phyloP scores from a whole-genome alignment of 2,797 vertebrate species.

The Acanthurus leucopareius region DNA sequence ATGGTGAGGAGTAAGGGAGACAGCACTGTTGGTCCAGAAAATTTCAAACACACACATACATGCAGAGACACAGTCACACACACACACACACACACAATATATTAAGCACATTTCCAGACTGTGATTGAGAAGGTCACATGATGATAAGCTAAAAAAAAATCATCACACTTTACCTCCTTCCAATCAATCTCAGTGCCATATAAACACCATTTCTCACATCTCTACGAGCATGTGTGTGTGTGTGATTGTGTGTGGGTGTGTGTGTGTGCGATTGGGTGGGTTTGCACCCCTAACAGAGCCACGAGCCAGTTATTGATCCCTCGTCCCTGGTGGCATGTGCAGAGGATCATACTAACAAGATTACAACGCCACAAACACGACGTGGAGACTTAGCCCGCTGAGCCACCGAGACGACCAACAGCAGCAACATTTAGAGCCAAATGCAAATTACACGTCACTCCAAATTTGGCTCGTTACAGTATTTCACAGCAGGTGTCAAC shows the following conservation, averaged over 20 bases:
- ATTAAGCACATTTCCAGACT: constrained; percentile 24
- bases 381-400: constrained; percentile 65
- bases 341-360: constrained; percentile 78
- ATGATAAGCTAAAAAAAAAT: constrained; percentile 33
- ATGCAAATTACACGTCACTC: constrained; percentile 62
- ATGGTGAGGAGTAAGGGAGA: not conserved
- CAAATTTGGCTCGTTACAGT: constrained; percentile 44
- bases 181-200: constrained; percentile 41
- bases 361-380: constrained; percentile 72
- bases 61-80: not conserved
- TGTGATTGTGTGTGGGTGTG: not conserved
- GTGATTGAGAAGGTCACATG: constrained; percentile 41
- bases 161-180: constrained; percentile 8
- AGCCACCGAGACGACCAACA: constrained; percentile 59
- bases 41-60: constrained; percentile 2
- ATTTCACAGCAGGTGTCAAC: constrained; percentile 53
- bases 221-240: constrained; percentile 12
- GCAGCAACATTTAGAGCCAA: constrained; percentile 50
- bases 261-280: not conserved
- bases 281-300: constrained; percentile 53
- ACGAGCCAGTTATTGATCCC: constrained; percentile 78
- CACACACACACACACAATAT: constrained; percentile 1
- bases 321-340: constrained; percentile 66
- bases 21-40: not conserved
- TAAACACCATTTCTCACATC: constrained; percentile 42